Conservation (phyloP, 2,888 invertebrate species). For the Archips crataeganus region DNA sequence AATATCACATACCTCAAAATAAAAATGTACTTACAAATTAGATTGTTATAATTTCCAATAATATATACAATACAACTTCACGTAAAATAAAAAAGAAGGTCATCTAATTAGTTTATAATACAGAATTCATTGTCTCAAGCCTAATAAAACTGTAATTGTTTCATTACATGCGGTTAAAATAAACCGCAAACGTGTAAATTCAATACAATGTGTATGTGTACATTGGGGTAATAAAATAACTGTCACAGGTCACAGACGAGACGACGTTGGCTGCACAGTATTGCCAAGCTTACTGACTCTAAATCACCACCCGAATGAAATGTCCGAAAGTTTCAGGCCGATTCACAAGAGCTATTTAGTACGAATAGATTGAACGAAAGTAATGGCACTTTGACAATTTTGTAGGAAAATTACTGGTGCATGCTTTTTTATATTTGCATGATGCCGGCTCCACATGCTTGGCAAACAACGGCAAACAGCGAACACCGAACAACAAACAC, state of each 20-base stretch:
- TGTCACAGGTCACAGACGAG: constrained; percentile 5
- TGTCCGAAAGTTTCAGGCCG: no score
- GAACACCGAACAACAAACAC: no score
- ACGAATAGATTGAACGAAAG: no score
- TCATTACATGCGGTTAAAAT: constrained; percentile 10
- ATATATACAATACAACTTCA: background rate
- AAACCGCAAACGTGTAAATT: constrained; percentile 23
- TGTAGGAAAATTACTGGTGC: no score
- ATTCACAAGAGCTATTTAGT: no score
- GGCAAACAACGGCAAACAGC: no score
- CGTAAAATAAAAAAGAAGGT: background rate
- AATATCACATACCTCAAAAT: background rate
- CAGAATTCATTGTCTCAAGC: background rate
- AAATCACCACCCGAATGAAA: background rate
- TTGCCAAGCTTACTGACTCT: background rate
- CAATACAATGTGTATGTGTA: background rate
- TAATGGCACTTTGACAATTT: no score
- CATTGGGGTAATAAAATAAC: background rate
- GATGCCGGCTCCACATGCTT: no score
- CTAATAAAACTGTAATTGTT: constrained; percentile 5
- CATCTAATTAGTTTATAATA: background rate
- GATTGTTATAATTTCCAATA: background rate
- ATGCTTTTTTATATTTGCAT: no score
- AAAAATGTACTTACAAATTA: background rate
- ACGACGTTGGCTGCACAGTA: background rate